phyloP scores from a whole-genome alignment of 2,113 vertebrate species.

The Phyllostomus discolor region DNA sequence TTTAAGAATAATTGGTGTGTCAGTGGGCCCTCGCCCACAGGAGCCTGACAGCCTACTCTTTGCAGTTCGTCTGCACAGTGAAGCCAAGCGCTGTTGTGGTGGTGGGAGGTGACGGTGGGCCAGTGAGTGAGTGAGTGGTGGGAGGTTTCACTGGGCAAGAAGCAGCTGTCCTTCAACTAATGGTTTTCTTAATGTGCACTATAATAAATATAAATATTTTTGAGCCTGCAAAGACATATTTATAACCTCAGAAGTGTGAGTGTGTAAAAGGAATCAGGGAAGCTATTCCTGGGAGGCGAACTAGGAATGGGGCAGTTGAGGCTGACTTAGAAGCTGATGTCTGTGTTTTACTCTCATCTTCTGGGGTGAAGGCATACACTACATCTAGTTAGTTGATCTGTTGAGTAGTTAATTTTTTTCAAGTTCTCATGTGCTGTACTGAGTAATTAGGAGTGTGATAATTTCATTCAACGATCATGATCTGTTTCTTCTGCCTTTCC shows the following conservation, averaged over 20 bases:
- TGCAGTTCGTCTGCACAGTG: background rate
- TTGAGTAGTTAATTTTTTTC: background rate
- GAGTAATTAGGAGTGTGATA: background rate
- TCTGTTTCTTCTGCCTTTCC: constrained; percentile 32
- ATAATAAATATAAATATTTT: background rate
- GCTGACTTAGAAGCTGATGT: background rate
- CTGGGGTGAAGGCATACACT: background rate
- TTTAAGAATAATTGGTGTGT: background rate
- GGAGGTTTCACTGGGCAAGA: background rate
- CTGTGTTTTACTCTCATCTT: background rate
- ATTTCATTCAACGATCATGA: background rate
- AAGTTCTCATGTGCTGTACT: background rate
- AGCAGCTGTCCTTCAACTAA: background rate
- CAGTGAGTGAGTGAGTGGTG: background rate
- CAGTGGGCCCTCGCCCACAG: rapidly evolving
- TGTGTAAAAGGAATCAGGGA: background rate
- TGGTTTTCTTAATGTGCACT: background rate
- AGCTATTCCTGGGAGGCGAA: background rate
- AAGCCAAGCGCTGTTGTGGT: no score
- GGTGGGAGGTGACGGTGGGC: no score
- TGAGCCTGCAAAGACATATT: background rate
- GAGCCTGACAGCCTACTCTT: background rate
- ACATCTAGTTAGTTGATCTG: background rate
- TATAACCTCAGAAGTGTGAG: background rate
- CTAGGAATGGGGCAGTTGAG: background rate